These are phyloP conservation scores for Oxygymnocypris stewartii DNA, from an alignment of 2,113 vertebrate species.

Conservation along the genomic window DNA sequence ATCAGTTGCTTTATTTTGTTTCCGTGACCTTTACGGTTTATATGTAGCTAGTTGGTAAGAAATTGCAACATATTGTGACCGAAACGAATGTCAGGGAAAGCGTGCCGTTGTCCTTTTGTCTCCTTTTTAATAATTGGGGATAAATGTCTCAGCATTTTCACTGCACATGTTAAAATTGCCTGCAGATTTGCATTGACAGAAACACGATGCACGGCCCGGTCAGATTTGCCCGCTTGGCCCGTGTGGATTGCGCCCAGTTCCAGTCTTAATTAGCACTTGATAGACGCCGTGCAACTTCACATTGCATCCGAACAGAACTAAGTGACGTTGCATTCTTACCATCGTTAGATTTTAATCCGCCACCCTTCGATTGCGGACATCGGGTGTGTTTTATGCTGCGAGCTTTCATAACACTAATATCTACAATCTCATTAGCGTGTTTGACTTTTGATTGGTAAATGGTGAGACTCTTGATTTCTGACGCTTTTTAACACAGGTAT, in stretches of 20 bases:
- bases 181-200: no score
- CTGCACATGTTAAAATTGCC: not conserved
- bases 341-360: not conserved
- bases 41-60: not conserved
- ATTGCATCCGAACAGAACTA: no score
- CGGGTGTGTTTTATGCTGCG: conserved; percentile 19
- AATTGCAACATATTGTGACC: conserved; percentile 4
- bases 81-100: not conserved
- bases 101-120: not conserved
- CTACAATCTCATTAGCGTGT: conserved; percentile 63
- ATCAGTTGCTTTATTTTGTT: not conserved
- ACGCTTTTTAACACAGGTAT: conserved; percentile 67
- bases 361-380: not conserved
- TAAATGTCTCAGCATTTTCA: not conserved
- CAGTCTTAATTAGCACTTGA: not conserved
- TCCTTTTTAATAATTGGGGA: not conserved
- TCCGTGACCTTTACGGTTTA: not conserved
- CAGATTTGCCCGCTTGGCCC: no score
- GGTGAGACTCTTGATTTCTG: conserved; percentile 57
- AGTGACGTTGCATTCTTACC: not conserved
- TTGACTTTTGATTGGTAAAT: conserved; percentile 45
- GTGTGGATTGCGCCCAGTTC: not conserved
- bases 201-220: no score
- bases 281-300: no score
- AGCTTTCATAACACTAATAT: conserved; percentile 58